Conservation (phyloP, 2,113 vertebrate genomes). For the human (Homo sapiens) region GRCh38 chr5:113190501-113191000, state of each 20-base stretch:
- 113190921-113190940: not conserved
- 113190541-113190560: not conserved
- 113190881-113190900: rapidly evolving
- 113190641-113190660: not conserved
- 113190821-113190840: not conserved
- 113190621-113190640: not conserved
- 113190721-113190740: not conserved
- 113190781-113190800: not conserved
- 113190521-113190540: not conserved
- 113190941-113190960: not conserved
- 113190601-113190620: not conserved
- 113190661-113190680: not conserved
- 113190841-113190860: not conserved
- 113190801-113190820: not conserved
- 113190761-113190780: not conserved
- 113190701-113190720: not conserved
- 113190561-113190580: too few species aligned
- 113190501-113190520: not conserved
- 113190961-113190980: not conserved
- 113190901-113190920: not conserved
- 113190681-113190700: not conserved
- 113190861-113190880: not conserved
- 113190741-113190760: not conserved
- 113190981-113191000: rapidly evolving
- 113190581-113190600: not conserved